Evolutionary conservation across 2,888 invertebrate genomes (phyloP), one percentile per base, ranked within the genome.

Genomic region (Euphydryas editha): DNA sequence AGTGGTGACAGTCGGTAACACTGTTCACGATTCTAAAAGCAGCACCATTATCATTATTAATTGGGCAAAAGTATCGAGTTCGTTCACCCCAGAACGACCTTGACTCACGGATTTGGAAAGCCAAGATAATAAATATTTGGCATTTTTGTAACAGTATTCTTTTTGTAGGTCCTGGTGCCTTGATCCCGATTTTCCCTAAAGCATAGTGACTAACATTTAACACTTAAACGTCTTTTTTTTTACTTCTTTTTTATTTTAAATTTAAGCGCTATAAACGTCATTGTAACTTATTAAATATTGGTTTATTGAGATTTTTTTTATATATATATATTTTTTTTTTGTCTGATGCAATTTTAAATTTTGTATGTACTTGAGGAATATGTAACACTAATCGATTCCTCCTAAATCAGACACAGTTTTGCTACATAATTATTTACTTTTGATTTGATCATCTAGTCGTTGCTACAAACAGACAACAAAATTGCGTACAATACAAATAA

Each of bases 21-120:
- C 30, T 30, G 4, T 30, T 8, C 30, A 30, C 55, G 42, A 17
- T 18, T 36, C 24, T 30, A 54, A 58, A 59, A 62, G 49, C 58
- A 69, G 51, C 55, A 64, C 49, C 44, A 60, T 68, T 62, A 69
- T 39, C 59, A 59, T 62, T 57, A 65, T 72, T 72, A 72, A 72
- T 68, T 70, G 66, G 58, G n/a, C 57, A 66, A 70, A 70, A 71
- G 57, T 62, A 18, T 62, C 39, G 59, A 67, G 70, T 65, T 66
- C 59, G 62, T 66, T 65, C 62, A 72, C 62, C 68, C 55, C 70
- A n/a, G 46, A 4, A 17, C 64, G 77, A 73, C 78, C 87, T 84
- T 86, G 81, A 65, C 62, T 75, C 70, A 69, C 68, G 75, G 76
- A 78, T 76, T 79, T 78, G 74, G 73, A 76, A 76, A 77, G 76